Evolutionary conservation across 1,140 invertebrate species (phyloP), one percentile per base, ranked within the genome.

Genomic region (Mycetomoellerius zeteki): DNA sequence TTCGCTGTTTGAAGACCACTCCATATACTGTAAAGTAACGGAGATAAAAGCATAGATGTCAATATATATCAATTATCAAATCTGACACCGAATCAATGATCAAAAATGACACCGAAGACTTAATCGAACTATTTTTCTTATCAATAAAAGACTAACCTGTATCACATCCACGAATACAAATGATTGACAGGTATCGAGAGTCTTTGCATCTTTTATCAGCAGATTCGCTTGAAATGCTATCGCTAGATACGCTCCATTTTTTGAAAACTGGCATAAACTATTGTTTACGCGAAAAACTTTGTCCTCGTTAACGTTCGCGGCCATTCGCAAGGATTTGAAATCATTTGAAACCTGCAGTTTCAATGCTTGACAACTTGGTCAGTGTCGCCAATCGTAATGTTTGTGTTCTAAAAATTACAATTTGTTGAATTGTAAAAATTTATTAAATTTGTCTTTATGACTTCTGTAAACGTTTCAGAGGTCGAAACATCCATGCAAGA

Each of bases 261-360:
- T 69, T 1, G 95, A 95, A 92, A 95, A 95, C 82, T 88, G 81
- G 43, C 94, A 95, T 1, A 95, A 86, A 80, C 94, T 91, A 90
- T 95, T 94, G 80, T 94, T 95, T 67, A 94, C 84, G 19, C 94
- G 89, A 33, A 86, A 73, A 54, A 88, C 4, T 19, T 82, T 56
- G 0, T 62, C 69, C 21, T 88, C 65, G n/a, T 27, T 52, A 58
- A 24, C 14, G 19, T 54, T 14, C 30, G 69, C 64, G 62, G 58
- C n/a, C 67, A 47, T n/a, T 10, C 0, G 2, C 2, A 62, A 33
- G 52, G 21, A 86, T 50, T 52, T 27, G 69, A 60, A 47, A 64
- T 14, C 16, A 86, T 50, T 52, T 27, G 69, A 60, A 47, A 64
- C 7, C 16, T 47, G 37, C 62, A 16, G 43, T 82, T 43, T 30